phyloP scores from a whole-genome alignment of 2,797 vertebrate species.

The Halcyon chelicuti region DNA sequence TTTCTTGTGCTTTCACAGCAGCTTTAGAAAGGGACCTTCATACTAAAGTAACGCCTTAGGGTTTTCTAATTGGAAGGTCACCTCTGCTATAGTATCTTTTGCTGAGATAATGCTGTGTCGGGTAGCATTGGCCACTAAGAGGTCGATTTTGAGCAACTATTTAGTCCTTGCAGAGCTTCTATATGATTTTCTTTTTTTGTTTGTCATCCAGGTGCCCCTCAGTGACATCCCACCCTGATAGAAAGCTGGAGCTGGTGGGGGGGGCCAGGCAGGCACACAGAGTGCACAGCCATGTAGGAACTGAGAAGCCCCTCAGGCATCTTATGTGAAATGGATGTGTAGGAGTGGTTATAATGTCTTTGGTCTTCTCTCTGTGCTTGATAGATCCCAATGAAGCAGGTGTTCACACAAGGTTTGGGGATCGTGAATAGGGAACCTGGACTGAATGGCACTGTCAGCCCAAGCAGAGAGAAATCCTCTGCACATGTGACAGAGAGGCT shows the following conservation, averaged over 20 bases:
- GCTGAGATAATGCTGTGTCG: not conserved
- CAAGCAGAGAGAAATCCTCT: not conserved
- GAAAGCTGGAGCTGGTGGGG: not conserved
- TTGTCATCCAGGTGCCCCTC: not conserved
- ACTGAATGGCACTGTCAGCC: not conserved
- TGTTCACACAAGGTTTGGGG: not conserved
- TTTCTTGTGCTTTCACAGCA: not conserved
- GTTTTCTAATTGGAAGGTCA: not conserved
- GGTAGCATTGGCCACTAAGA: not conserved
- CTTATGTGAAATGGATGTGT: not conserved
- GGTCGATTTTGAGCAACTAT: not conserved
- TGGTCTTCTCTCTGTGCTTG: not conserved
- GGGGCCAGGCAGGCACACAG: not conserved
- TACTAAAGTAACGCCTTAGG: not conserved
- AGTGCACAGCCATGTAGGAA: not conserved
- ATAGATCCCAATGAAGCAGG: not conserved
- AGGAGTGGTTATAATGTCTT: not conserved
- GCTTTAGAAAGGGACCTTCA: not conserved
- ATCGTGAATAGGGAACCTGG: not conserved
- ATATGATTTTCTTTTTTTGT: rapidly evolving
- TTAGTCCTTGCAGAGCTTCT: not conserved
- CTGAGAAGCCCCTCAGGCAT: not conserved
- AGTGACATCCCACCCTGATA: not conserved
- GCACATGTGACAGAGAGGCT: not conserved
- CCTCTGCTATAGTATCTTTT: not conserved